These are phyloP conservation scores for Coptodon bakossiorum DNA, from an alignment of 2,113 vertebrate species.

Conservation along the genomic window DNA sequence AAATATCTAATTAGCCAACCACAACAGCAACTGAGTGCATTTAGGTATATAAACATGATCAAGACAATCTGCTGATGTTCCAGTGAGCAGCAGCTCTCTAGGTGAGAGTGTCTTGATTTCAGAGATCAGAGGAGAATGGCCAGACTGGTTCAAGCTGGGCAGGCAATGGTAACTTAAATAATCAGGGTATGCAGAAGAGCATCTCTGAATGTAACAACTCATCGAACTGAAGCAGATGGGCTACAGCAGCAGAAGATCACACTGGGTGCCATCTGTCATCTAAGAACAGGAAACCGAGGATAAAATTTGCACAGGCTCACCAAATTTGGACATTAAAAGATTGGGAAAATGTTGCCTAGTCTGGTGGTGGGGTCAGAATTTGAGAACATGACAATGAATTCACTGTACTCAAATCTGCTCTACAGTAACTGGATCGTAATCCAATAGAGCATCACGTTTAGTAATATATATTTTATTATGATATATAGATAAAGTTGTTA, in stretches of 20 bases:
- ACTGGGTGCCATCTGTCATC: not conserved
- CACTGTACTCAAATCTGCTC: rapidly evolving
- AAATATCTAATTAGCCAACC: not conserved
- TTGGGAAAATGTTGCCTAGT: rapidly evolving
- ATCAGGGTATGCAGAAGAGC: not conserved
- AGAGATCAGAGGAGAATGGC: not conserved
- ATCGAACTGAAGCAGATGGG: not conserved
- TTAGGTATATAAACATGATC: not conserved
- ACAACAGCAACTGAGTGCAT: not conserved
- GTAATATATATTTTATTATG: not conserved
- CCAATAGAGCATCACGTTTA: not conserved
- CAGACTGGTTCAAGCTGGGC: not conserved
- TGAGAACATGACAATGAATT: not conserved
- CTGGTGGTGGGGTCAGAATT: not conserved
- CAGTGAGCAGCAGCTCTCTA: not conserved
- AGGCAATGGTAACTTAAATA: not conserved
- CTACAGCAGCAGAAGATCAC: rapidly evolving
- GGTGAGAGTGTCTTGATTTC: not conserved
- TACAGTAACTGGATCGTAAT: rapidly evolving
- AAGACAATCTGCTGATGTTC: not conserved
- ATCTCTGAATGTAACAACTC: not conserved
- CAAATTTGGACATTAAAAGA: not conserved
- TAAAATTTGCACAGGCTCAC: not conserved
- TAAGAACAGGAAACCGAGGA: rapidly evolving
- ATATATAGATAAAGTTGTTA: rapidly evolving